Evolutionary conservation across 2,888 invertebrate genomes (phyloP).

Genomic region (Pinctada fucata): DNA sequence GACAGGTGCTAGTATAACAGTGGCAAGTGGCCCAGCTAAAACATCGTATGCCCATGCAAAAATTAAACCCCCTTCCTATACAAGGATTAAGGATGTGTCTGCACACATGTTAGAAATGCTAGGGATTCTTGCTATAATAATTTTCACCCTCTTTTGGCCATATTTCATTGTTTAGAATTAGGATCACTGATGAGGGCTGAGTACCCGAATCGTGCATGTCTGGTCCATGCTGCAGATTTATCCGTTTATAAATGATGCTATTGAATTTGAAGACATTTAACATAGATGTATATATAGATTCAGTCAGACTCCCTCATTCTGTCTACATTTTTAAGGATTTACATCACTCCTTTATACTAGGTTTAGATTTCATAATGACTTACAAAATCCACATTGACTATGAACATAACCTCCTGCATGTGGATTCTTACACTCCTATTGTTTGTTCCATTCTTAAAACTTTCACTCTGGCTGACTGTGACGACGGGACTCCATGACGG

Average conservation of each 20-base stretch:
- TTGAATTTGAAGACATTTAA: no score
- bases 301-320: background rate
- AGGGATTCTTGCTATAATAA: no score
- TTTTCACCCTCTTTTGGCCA: no score
- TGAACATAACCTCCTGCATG: slow-evolving; percentile 14
- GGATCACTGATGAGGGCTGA: no score
- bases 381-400: slow-evolving; percentile 38
- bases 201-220: no score
- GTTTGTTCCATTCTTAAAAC: background rate
- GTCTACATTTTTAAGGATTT: slow-evolving; percentile 32
- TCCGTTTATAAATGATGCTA: no score
- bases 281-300: background rate
- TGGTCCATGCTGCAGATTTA: no score
- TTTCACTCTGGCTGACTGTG: no score
- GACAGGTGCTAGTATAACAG: slow-evolving; percentile 13
- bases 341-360: slow-evolving; percentile 40
- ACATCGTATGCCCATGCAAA: background rate
- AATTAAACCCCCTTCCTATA: slow-evolving; percentile 2
- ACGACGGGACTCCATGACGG: no score
- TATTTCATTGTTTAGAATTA: no score
- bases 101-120: no score
- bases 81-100: no score
- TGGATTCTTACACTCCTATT: background rate
- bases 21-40: slow-evolving; percentile 1
- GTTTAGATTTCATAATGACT: slow-evolving; percentile 37